Percentiles rank a stretch among this genome's conserved stretches.
Evolutionary conservation across 1,140 invertebrate species (phyloP).

Genomic region (Drosophila mauritiana): DNA sequence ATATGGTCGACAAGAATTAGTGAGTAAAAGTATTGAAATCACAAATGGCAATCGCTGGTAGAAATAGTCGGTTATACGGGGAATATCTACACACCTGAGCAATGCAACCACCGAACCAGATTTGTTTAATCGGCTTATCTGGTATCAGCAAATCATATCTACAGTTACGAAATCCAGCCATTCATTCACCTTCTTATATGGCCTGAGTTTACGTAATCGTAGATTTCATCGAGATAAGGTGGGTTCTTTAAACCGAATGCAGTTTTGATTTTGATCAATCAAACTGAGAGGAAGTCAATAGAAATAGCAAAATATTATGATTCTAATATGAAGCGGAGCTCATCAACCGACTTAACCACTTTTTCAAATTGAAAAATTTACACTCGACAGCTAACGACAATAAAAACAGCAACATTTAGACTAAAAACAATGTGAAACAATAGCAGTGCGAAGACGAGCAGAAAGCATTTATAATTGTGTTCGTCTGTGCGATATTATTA

Average conservation of each 20-base stretch:
- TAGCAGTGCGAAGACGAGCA: constrained; percentile 27
- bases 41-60: constrained; percentile 8
- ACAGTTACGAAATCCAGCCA: constrained; percentile 31
- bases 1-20: not conserved
- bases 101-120: constrained; percentile 24
- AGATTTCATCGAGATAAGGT: constrained; percentile 18
- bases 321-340: constrained; percentile 9
- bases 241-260: not conserved
- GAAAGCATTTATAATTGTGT: constrained; percentile 40
- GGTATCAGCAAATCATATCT: constrained; percentile 37
- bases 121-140: constrained; percentile 43
- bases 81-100: constrained; percentile 17
- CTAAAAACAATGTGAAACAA: constrained; percentile 25
- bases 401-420: constrained; percentile 33
- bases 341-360: constrained; percentile 34
- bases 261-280: not conserved
- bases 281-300: too few species aligned
- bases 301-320: too few species aligned
- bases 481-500: constrained; percentile 34
- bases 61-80: constrained; percentile 1
- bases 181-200: constrained; percentile 39
- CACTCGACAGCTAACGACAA: constrained; percentile 42
- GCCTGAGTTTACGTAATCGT: constrained; percentile 24
- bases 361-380: constrained; percentile 38
- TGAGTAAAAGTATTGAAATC: not conserved